Evolutionary conservation across 2,888 invertebrate species (phyloP).

Genomic region (Acleris holmiana): DNA sequence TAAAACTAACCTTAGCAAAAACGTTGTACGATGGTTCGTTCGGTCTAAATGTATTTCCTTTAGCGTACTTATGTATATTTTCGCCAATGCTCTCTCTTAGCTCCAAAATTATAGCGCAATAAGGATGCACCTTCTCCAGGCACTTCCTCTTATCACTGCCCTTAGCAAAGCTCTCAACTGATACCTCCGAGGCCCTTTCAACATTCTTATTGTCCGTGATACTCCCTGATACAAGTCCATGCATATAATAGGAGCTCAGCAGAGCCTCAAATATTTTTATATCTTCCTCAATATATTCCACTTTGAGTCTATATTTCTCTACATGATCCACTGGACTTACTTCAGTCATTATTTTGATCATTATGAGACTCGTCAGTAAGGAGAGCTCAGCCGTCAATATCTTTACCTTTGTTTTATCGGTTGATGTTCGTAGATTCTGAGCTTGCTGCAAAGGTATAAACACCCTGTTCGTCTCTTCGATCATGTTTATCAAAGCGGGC

Average conservation of each 20-base stretch:
- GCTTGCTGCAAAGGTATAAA: conserved; percentile 49
- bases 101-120: conserved; percentile 69
- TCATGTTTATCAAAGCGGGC: conserved; percentile 45
- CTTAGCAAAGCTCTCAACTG: conserved; percentile 49
- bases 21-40: conserved; percentile 75
- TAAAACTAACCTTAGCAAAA: conserved; percentile 78
- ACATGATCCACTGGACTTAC: conserved; percentile 92
- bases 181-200: conserved; percentile 55
- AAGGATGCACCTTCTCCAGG: conserved; percentile 74
- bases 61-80: conserved; percentile 71
- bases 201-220: conserved; percentile 63
- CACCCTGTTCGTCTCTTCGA: conserved; percentile 51
- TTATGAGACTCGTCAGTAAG: conserved; percentile 80
- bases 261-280: conserved; percentile 84
- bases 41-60: conserved; percentile 84
- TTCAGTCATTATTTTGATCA: conserved; percentile 84
- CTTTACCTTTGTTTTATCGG: conserved; percentile 49
- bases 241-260: conserved; percentile 83
- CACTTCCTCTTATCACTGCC: conserved; percentile 47
- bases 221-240: conserved; percentile 68
- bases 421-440: conserved; percentile 22
- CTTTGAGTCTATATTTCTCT: conserved; percentile 89
- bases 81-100: conserved; percentile 65
- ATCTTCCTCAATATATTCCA: conserved; percentile 88
- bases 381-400: conserved; percentile 62